Evolutionary conservation across 2,113 vertebrate species (phyloP), one percentile per base, ranked within the genome.

Genomic region (Lasiurus cinereus): DNA sequence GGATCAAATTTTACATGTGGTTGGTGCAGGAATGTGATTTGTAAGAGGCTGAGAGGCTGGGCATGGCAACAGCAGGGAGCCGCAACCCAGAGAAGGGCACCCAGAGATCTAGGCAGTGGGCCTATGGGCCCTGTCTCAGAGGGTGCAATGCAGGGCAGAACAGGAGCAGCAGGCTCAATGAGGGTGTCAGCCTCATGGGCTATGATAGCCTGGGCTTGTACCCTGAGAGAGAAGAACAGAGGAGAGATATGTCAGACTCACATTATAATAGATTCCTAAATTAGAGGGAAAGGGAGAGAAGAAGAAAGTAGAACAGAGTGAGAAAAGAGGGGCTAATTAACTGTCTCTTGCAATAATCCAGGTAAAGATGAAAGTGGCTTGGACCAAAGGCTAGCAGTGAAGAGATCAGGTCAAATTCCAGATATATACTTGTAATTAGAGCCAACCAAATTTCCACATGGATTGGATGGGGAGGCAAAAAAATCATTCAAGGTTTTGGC

Each of bases 131-230:
- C 4, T 3, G 21, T 5, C 59, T 54, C n/a, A 8, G 46, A 6
- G 27, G 5, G 18, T 15, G 36, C 50, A 2, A 7, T 27, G 21
- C 6, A 24, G 56, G 16, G 9, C 4, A 13, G 27, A 13, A n/a
- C 46, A 29, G 12, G 4, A 11, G 48, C 82, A 18, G 80, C 31
- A 77, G 66, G 50, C 8, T 6, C 0, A 4, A 27, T 4, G 12
- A 72, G 54, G 15, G 29, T 2, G 4, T 10, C 3, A 5, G 2
- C 21, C 0, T 12, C 0, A 0, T 18, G 24, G 31, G 50, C 43
- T 24, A 39, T 0, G 46, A 1, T 3, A 59, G 22, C 39, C 22
- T 0, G 31, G 52, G 52, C 29, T 64, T 27, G 22, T 8, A 54
- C 31, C 62, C 24, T 10, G 27, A 15, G 36, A 1, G n/a, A 64